Percentiles rank a stretch among this genome's conserved stretches.
Evolutionary conservation across 2,888 invertebrate species (phyloP).

Genomic region (Morpho helenor): DNA sequence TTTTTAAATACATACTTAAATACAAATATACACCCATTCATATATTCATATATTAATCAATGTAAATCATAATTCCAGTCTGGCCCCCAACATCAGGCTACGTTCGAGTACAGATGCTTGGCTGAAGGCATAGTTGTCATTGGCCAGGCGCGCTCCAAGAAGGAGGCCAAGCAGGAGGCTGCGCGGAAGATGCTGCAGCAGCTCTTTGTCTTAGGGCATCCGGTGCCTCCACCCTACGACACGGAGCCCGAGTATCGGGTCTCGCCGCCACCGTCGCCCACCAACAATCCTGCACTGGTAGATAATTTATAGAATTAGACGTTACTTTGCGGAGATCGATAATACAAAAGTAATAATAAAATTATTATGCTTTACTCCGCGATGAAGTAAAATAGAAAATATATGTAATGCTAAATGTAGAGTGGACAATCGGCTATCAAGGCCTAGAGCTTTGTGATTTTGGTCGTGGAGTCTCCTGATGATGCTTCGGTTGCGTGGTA

Average conservation of each 20-base stretch:
- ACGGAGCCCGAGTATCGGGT: constrained; percentile 14
- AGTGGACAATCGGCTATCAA: too few relatives aligned
- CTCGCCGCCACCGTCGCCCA: constrained; percentile 18
- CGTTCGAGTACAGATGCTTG: constrained; percentile 68
- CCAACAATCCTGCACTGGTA: constrained; percentile 26
- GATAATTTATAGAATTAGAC: too few relatives aligned
- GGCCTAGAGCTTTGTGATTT: too few relatives aligned
- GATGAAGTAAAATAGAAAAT: too few relatives aligned
- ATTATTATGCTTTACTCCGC: too few relatives aligned
- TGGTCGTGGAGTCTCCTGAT: too few relatives aligned
- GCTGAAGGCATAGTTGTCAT: constrained; percentile 48
- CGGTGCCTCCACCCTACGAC: constrained; percentile 47
- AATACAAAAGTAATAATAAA: too few relatives aligned
- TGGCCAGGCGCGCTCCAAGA: constrained; percentile 72
- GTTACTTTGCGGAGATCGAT: too few relatives aligned
- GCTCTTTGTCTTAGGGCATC: constrained; percentile 50
- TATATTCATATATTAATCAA: neutral
- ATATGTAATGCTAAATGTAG: too few relatives aligned
- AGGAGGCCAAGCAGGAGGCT: constrained; percentile 80
- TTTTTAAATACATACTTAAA: too few relatives aligned
- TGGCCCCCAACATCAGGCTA: constrained; percentile 55
- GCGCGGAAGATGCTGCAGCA: constrained; percentile 67
- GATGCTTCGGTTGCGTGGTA: too few relatives aligned
- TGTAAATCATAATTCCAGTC: constrained; percentile 36
- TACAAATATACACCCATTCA: too few relatives aligned